Evolutionary conservation across 2,797 vertebrate species (phyloP).

Genomic region (Miichthys miiuy): DNA sequence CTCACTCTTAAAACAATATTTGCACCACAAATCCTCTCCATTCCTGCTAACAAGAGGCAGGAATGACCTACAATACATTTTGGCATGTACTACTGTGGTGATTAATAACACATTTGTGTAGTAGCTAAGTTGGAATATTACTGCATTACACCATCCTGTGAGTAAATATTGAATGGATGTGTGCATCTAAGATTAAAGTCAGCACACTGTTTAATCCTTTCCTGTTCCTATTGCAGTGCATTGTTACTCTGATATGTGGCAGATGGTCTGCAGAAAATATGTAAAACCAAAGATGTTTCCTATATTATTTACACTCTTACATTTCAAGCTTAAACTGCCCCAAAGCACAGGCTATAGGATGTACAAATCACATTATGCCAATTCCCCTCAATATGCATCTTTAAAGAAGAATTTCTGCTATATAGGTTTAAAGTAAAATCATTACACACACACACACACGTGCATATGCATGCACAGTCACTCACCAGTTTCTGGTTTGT

Average conservation of each 20-base stretch:
- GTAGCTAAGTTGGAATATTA: not conserved
- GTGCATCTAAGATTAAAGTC: conserved; percentile 7
- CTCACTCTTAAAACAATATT: conserved; percentile 14
- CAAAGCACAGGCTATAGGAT: not conserved
- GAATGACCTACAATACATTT: not conserved
- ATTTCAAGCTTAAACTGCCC: not conserved
- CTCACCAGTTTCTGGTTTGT: conserved; percentile 88
- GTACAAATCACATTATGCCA: not conserved
- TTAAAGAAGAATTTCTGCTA: not conserved
- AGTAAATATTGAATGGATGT: not conserved
- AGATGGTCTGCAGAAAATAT: not conserved
- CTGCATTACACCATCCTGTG: not conserved
- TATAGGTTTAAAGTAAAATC: not conserved
- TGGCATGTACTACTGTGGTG: not conserved
- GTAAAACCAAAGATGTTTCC: not conserved
- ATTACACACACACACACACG: not conserved
- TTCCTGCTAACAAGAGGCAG: not conserved
- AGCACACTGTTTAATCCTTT: not conserved
- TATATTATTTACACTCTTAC: not conserved
- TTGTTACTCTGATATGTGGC: not conserved
- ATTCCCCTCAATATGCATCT: not conserved
- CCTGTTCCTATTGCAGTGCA: not conserved
- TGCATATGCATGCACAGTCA: conserved; percentile 6
- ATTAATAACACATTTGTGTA: conserved; percentile 28
- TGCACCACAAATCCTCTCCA: conserved; percentile 6